Evolutionary conservation across 2,888 invertebrate genomes (phyloP).

Genomic region (Liodrosophila aerea): DNA sequence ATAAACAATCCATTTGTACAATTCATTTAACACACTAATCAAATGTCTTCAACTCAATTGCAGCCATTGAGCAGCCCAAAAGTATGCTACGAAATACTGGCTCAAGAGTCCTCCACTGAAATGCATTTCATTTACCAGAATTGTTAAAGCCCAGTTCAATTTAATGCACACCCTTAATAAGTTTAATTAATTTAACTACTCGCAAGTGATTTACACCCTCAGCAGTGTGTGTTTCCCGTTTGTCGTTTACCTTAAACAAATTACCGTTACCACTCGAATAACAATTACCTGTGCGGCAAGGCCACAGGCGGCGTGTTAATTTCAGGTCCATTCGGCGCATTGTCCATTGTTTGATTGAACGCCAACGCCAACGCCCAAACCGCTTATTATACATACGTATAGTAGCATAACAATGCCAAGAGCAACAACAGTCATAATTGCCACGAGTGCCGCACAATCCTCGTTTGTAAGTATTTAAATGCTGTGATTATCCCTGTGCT

Average conservation of each 20-base stretch:
- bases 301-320: slow-evolving; percentile 36
- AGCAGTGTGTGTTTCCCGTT: slow-evolving; percentile 1
- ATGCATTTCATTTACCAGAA: slow-evolving; percentile 3
- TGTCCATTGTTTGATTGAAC: neutral
- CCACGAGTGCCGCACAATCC: slow-evolving; percentile 28
- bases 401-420: slow-evolving; percentile 25
- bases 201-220: neutral
- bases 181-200: no score
- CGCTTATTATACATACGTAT: slow-evolving; percentile 62
- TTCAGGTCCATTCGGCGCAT: slow-evolving; percentile 39
- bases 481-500: slow-evolving; percentile 52
- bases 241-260: slow-evolving; percentile 21
- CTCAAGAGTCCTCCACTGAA: neutral
- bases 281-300: slow-evolving; percentile 40
- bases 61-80: slow-evolving; percentile 12
- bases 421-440: slow-evolving; percentile 25
- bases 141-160: no score
- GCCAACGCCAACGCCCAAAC: slow-evolving; percentile 33
- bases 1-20: slow-evolving; percentile 49
- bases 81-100: slow-evolving; percentile 8
- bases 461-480: slow-evolving; percentile 50
- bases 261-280: slow-evolving; percentile 28
- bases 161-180: no score
- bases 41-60: slow-evolving; percentile 21
- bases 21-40: slow-evolving; percentile 38